Evolutionary conservation across 92 coral and sea anemone species (phyloP).

Genomic region (Palythoa grandiflora): DNA sequence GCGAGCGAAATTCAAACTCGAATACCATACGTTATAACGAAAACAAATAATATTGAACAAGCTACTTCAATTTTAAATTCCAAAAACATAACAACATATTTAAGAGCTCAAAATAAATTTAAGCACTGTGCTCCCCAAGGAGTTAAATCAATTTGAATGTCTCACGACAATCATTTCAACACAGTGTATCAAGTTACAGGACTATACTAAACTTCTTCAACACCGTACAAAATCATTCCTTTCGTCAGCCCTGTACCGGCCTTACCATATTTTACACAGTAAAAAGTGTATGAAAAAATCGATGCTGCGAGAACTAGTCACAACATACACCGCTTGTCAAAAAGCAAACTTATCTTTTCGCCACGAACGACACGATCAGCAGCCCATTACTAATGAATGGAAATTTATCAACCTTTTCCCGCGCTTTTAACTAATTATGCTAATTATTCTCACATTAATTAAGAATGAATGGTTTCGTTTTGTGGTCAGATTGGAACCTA

Average conservation of each 20-base stretch:
- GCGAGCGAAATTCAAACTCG: background rate
- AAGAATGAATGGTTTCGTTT: constrained; percentile 47
- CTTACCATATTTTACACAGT: constrained; percentile 94
- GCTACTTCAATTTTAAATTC: constrained; percentile 16
- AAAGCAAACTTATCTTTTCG: constrained; percentile 31
- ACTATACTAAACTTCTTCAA: constrained; percentile 56
- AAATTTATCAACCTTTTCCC: constrained; percentile 92
- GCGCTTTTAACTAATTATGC: constrained; percentile 88
- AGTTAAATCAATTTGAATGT: constrained; percentile 32
- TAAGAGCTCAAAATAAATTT: constrained; percentile 17
- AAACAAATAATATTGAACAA: constrained; percentile 3
- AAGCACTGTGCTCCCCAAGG: constrained; percentile 18
- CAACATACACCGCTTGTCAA: constrained; percentile 52
- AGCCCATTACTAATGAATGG: constrained; percentile 76
- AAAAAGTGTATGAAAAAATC: constrained; percentile 69
- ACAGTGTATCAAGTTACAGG: constrained; percentile 55
- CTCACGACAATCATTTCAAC: constrained; percentile 34
- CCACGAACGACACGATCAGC: constrained; percentile 22
- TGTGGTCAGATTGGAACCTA: constrained; percentile 1
- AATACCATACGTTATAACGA: background rate
- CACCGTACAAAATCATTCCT: constrained; percentile 45
- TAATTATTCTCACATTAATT: constrained; percentile 49
- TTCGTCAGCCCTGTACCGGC: constrained; percentile 74
- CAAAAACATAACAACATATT: constrained; percentile 29
- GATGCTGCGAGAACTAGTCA: constrained; percentile 55